Percentiles rank a stretch among this genome's conserved stretches.
Conservation (phyloP, 2,888 invertebrate genomes). For the Heliconius ethilla region DNA sequence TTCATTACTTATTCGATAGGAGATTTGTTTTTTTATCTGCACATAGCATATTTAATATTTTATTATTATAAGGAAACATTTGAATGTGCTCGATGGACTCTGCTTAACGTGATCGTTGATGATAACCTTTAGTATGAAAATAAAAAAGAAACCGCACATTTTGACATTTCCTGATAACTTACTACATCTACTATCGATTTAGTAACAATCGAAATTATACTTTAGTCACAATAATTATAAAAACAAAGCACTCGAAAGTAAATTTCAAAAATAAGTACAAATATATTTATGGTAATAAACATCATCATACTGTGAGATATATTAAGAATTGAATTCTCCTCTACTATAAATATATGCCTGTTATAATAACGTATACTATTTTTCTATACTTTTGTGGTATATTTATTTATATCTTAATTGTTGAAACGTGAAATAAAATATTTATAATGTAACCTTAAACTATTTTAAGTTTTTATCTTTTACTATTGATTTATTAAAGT, state of each 20-base stretch:
- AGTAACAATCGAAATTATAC: conserved; percentile 33
- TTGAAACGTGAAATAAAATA: neutral
- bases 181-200: conserved; percentile 9
- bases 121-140: conserved; percentile 4
- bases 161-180: conserved; percentile 17
- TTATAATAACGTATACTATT: neutral
- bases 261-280: conserved; percentile 43
- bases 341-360: neutral
- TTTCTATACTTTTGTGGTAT: neutral
- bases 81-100: conserved; percentile 31
- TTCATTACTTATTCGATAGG: conserved; percentile 60
- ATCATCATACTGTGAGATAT: neutral
- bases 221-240: conserved; percentile 29
- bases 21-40: conserved; percentile 58
- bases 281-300: neutral
- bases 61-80: conserved; percentile 48
- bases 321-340: conserved; percentile 4
- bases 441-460: neutral
- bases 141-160: conserved; percentile 21
- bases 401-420: neutral
- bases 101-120: conserved; percentile 29
- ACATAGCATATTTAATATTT: conserved; percentile 57
- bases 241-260: conserved; percentile 29
- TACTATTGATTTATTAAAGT: conserved; percentile 12
- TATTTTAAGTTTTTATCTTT: conserved; percentile 7